Percentiles rank a stretch among this genome's conserved stretches.
Evolutionary conservation across 2,113 vertebrate species (phyloP).

Genomic region (Nipponia nippon): DNA sequence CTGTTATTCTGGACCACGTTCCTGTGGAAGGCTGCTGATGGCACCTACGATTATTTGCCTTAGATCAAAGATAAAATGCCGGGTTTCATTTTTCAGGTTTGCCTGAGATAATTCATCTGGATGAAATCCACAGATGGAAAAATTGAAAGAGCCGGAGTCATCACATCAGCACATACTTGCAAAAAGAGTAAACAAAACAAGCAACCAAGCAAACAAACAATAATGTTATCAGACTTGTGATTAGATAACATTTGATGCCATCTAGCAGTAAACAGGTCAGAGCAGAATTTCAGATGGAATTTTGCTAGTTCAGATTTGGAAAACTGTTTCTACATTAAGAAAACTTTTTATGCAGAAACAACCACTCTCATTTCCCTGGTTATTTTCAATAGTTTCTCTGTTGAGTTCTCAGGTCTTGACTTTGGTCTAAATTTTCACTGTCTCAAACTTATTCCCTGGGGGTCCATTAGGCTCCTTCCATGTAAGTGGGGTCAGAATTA

Average conservation of each 20-base stretch:
- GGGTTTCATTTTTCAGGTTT: neutral
- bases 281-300: neutral
- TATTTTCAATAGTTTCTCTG: neutral
- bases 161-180: neutral
- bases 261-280: neutral
- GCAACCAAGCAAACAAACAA: neutral
- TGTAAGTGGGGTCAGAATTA: slow-evolving; percentile 10
- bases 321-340: neutral
- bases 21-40: neutral
- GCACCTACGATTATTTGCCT: neutral
- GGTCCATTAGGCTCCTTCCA: neutral
- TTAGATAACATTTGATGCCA: neutral
- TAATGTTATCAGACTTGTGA: neutral
- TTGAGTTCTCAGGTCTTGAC: neutral
- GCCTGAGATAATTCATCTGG: neutral
- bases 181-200: neutral
- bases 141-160: neutral
- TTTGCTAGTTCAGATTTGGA: neutral
- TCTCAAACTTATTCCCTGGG: neutral
- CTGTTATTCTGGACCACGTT: neutral
- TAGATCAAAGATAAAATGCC: neutral
- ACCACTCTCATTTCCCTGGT: neutral
- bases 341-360: neutral
- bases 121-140: neutral
- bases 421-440: slow-evolving; percentile 24